Evolutionary conservation across 1,140 invertebrate species (phyloP).

Genomic region (Papilio polytes): DNA sequence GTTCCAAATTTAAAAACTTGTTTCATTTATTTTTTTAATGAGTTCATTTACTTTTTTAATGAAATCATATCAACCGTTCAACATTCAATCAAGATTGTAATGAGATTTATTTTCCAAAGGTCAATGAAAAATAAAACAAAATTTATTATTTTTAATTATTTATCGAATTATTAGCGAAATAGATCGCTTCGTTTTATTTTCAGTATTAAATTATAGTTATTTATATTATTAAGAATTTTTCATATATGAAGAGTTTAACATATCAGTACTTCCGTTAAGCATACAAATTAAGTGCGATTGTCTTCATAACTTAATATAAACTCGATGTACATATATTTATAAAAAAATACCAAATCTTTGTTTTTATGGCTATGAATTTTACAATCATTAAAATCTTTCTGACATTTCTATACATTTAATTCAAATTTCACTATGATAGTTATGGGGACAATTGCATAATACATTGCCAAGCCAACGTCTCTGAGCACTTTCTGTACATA

Average conservation of each 20-base stretch:
- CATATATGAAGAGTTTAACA: constrained; percentile 36
- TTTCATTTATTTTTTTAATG: background rate
- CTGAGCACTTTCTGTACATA: constrained; percentile 68
- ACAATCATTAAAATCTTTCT: too few relatives aligned
- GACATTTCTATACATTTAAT: too few relatives aligned
- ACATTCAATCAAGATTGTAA: background rate
- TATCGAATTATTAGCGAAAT: background rate
- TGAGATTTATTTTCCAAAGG: too few relatives aligned
- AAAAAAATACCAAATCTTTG: background rate
- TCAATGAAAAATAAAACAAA: background rate
- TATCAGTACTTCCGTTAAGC: constrained; percentile 34
- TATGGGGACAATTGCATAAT: constrained; percentile 51
- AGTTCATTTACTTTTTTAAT: background rate
- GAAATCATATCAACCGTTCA: background rate
- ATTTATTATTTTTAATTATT: background rate
- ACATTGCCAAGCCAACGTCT: constrained; percentile 73
- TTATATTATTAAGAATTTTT: constrained; percentile 34
- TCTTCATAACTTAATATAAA: constrained; percentile 15
- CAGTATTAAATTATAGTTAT: constrained; percentile 38
- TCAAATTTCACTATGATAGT: constrained; percentile 23
- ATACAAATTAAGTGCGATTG: constrained; percentile 18
- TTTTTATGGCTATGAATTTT: background rate
- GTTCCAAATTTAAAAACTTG: constrained; percentile 22
- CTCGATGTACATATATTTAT: background rate
- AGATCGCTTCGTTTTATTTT: constrained; percentile 35